These are phyloP conservation scores for Chaetodon trifascialis DNA, from an alignment of 2,113 vertebrate genomes.

Conservation along the genomic window DNA sequence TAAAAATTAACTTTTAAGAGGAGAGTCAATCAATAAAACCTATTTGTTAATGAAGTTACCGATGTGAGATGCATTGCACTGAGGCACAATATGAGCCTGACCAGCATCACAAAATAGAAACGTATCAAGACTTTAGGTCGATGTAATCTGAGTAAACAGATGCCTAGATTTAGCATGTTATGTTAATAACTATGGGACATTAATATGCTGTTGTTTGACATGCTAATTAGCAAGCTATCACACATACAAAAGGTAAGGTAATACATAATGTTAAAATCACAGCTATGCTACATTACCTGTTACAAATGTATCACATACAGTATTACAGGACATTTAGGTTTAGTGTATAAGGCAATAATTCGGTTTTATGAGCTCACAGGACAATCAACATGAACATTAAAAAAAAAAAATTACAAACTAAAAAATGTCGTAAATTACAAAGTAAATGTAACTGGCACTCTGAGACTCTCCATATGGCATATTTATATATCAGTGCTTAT, in stretches of 20 bases:
- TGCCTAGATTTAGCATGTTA: neutral
- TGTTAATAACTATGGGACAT: neutral
- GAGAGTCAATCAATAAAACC: neutral
- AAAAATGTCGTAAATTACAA: no score
- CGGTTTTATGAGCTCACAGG: no score
- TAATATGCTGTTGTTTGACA: no score
- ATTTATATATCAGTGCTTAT: no score
- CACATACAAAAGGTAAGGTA: neutral
- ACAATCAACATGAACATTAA: no score
- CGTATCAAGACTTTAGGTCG: neutral
- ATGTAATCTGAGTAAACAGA: no score
- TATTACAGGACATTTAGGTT: no score
- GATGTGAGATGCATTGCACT: neutral
- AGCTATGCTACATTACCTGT: no score
- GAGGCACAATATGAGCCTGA: slow-evolving; percentile 16
- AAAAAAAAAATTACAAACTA: neutral
- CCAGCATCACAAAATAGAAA: neutral
- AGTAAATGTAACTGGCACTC: neutral
- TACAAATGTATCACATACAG: no score
- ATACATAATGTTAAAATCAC: no score
- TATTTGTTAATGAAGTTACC: slow-evolving; percentile 3
- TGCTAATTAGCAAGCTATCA: neutral
- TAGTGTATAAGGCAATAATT: no score
- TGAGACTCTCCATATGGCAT: no score
- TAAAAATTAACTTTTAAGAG: neutral